Conservation (phyloP, 2,888 invertebrate genomes). For the Agrochola lychnidis region DNA sequence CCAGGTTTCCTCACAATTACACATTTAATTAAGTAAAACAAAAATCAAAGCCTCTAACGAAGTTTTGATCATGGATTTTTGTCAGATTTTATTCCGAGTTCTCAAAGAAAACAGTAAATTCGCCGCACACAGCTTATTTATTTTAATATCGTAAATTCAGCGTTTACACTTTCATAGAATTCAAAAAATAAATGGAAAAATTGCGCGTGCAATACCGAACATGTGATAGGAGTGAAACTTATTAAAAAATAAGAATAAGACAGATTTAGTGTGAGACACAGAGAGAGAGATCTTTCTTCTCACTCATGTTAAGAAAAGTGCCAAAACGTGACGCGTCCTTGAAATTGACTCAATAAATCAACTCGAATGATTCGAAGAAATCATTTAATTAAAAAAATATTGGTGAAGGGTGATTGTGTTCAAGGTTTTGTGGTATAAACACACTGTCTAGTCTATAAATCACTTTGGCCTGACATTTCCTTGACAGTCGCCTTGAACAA, state of each 20-base stretch:
- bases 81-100: neutral
- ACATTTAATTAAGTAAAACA: neutral
- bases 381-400: neutral
- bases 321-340: too few relatives aligned
- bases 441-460: slow-evolving; percentile 11
- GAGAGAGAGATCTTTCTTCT: too few relatives aligned
- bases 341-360: neutral
- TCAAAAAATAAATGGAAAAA: too few relatives aligned
- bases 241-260: too few relatives aligned
- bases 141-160: neutral
- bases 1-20: too few relatives aligned
- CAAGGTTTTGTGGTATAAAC: slow-evolving; percentile 17
- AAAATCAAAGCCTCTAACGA: neutral
- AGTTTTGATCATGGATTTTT: neutral
- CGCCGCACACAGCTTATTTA: neutral
- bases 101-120: neutral
- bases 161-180: too few relatives aligned
- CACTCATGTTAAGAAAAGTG: too few relatives aligned
- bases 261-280: too few relatives aligned
- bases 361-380: neutral
- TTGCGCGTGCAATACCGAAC: too few relatives aligned
- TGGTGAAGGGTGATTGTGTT: slow-evolving; percentile 29
- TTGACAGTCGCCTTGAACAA: slow-evolving; percentile 57
- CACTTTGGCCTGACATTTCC: slow-evolving; percentile 44
- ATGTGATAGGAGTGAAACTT: too few relatives aligned